Conservation (phyloP, 1,140 invertebrate genomes). For the Atta colombica region DNA sequence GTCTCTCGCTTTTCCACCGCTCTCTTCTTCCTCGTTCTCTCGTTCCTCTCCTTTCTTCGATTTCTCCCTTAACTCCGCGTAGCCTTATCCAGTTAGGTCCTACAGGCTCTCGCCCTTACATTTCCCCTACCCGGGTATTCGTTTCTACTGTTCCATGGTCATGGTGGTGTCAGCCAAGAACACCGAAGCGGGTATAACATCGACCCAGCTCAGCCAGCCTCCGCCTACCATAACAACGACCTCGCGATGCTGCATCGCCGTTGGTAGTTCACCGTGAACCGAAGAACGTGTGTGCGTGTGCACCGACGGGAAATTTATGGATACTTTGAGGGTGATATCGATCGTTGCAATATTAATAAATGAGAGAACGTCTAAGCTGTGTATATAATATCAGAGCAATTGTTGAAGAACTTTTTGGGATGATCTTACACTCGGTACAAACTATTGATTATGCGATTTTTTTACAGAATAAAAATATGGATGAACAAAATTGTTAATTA, state of each 20-base stretch:
- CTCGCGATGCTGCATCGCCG: conserved; percentile 61
- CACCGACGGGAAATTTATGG: conserved; percentile 59
- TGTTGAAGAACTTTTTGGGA: neutral
- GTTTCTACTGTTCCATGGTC: conserved; percentile 57
- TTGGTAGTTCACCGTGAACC: conserved; percentile 60
- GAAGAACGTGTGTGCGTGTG: conserved; percentile 57
- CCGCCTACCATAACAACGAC: conserved; percentile 69
- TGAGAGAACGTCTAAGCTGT: conserved; percentile 38
- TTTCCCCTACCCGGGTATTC: conserved; percentile 61
- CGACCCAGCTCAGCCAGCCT: conserved; percentile 75
- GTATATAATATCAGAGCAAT: conserved; percentile 1
- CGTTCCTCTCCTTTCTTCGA: conserved; percentile 52
- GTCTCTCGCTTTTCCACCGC: conserved; percentile 27
- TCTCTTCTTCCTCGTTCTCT: conserved; percentile 23
- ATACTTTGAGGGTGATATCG: conserved; percentile 65
- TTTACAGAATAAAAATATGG: neutral
- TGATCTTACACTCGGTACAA: neutral
- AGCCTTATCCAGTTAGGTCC: conserved; percentile 48
- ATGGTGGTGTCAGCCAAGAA: conserved; percentile 63
- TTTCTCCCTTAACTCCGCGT: conserved; percentile 45
- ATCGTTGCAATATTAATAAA: conserved; percentile 72
- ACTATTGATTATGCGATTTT: neutral
- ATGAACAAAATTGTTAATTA: neutral
- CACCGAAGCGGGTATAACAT: conserved; percentile 74
- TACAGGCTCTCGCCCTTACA: conserved; percentile 68